A percentile compares a stretch with the other conserved stretches of the same genome.
phyloP scores from a whole-genome alignment of 2,797 vertebrate species.

The Hemibagrus guttatus region DNA sequence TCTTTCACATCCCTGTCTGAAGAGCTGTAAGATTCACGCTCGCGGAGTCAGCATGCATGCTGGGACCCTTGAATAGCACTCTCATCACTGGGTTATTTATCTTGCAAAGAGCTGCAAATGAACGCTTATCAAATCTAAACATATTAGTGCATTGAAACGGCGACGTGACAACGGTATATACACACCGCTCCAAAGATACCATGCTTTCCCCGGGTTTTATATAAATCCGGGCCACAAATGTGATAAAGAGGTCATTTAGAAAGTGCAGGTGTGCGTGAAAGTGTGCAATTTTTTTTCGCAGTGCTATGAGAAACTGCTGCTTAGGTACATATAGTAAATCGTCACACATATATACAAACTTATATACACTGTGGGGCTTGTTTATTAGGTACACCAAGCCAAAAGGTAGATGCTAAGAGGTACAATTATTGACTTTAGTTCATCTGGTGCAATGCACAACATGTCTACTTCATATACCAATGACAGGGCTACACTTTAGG shows the following conservation, averaged over 20 bases:
- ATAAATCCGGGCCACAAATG: constrained; percentile 1
- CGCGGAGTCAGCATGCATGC: constrained; percentile 38
- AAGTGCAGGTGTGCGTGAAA: constrained; percentile 21
- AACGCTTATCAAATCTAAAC: constrained; percentile 33
- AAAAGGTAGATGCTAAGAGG: too few relatives aligned
- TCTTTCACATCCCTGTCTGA: neutral
- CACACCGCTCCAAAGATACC: neutral
- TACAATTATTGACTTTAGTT: neutral
- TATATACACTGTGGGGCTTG: too few relatives aligned
- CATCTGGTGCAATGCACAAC: neutral
- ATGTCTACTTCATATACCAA: neutral
- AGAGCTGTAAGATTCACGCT: constrained; percentile 17
- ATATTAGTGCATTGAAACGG: constrained; percentile 22
- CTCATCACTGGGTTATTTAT: constrained; percentile 34
- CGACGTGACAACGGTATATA: neutral
- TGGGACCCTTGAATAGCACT: constrained; percentile 36
- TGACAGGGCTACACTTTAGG: neutral
- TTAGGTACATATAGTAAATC: neutral
- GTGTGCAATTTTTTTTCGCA: neutral
- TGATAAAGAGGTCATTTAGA: constrained; percentile 24
- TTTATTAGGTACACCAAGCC: neutral
- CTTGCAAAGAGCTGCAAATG: constrained; percentile 15
- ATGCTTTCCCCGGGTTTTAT: neutral
- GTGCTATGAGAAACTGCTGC: constrained; percentile 1
- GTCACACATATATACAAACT: neutral